phyloP scores from a whole-genome alignment of 2,888 invertebrate species.

The Oegoconia quadripuncta region DNA sequence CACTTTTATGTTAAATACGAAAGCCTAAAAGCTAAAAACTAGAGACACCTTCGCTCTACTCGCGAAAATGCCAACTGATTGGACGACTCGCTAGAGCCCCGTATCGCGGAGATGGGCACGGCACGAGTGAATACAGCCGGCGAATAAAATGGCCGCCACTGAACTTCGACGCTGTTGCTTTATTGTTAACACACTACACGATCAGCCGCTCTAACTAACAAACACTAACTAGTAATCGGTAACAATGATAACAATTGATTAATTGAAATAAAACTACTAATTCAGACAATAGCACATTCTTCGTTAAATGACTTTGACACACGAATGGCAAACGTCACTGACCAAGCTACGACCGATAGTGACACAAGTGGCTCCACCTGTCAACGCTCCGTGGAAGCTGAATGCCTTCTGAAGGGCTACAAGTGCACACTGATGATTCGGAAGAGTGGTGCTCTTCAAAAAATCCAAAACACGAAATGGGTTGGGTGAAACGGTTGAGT shows the following conservation, averaged over 20 bases:
- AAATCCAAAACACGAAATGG: slow-evolving; percentile 58
- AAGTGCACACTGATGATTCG: slow-evolving; percentile 42
- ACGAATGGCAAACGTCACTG: slow-evolving; percentile 62
- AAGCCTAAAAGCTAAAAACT: slow-evolving; percentile 65
- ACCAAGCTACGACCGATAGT: slow-evolving; percentile 36
- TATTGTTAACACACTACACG: slow-evolving; percentile 51
- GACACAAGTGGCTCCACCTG: slow-evolving; percentile 69
- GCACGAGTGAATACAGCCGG: slow-evolving; percentile 76
- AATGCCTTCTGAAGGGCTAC: slow-evolving; percentile 57
- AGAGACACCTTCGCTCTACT: slow-evolving; percentile 74
- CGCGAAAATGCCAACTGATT: slow-evolving; percentile 79
- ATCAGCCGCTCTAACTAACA: slow-evolving; percentile 36
- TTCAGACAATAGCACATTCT: slow-evolving; percentile 50
- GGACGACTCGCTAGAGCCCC: slow-evolving; percentile 61
- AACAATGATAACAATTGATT: slow-evolving; percentile 30
- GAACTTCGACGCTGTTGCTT: slow-evolving; percentile 57
- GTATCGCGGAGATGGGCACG: slow-evolving; percentile 74
- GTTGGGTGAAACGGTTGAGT: slow-evolving; percentile 63
- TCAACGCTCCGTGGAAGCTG: slow-evolving; percentile 43
- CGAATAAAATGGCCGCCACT: slow-evolving; percentile 76
- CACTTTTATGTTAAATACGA: slow-evolving; percentile 63
- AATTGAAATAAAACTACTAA: slow-evolving; percentile 38
- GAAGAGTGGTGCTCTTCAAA: slow-evolving; percentile 36
- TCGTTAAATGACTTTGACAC: slow-evolving; percentile 49
- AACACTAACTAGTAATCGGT: slow-evolving; percentile 27